Evolutionary conservation across 92 coral and sea anemone species (phyloP), one percentile per base, ranked within the genome.

Genomic region (Epizoanthus illoricatus): DNA sequence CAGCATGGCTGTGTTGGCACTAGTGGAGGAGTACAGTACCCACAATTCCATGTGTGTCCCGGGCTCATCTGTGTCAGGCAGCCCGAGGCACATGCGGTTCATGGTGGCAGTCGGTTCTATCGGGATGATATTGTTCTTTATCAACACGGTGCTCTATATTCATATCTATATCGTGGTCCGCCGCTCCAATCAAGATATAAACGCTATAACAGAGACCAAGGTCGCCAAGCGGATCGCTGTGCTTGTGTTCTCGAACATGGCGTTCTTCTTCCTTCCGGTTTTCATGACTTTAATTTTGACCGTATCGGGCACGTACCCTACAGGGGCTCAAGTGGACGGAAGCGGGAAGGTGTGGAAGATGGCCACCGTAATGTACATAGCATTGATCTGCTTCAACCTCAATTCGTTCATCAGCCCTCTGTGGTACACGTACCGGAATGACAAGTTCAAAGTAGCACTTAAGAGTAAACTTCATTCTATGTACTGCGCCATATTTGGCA

Each of bases 381-480:
- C 73, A 21, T 87, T 88, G 5, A 11, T 92, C 19, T 92, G 92
- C 65, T 82, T 89, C 55, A 92, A 87, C 49, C 69, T 89, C 12
- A 92, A 92, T 63, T 84, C 91, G 11, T 85, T 92, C 63, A 74
- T 92, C 6, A 92, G 89, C 24, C 96, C 96, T 57, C 73, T 92
- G 54, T 80, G 87, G 65, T 92, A 92, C 68, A 92, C 92, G 15
- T 92, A 75, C 64, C 75, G 96, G 59, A n/a, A n/a, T n/a, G n/a
- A n/a, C n/a, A n/a, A n/a, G n/a, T n/a, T n/a, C n/a, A n/a, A n/a
- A n/a, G n/a, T 86, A 92, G 63, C 69, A 55, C 65, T 91, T 36
- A 81, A 56, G 69, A 74, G 72, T 6, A 80, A 74, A 72, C 5
- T 66, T 6, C 0, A 8, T 5, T 42, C 7, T 9, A 16, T 7